Conservation (phyloP, 2,888 invertebrate species). For the Melanostoma scalare region DNA sequence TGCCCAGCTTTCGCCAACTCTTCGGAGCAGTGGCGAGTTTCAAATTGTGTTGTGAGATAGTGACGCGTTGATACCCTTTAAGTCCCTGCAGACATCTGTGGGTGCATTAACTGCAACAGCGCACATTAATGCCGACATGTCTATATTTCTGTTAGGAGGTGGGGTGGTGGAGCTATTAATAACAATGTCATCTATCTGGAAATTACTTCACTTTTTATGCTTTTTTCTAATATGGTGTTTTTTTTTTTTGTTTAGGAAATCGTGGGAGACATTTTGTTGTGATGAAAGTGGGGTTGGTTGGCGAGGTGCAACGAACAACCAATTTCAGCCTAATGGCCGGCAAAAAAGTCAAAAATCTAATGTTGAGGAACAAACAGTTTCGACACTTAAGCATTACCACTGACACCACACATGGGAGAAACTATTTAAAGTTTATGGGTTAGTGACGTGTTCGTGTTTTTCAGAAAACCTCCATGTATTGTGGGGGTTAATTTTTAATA, state of each 20-base stretch:
- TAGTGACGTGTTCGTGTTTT: conserved; percentile 45
- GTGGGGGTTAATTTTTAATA: conserved; percentile 41
- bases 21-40: conserved; percentile 34
- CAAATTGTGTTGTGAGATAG: conserved; percentile 36
- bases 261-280: conserved; percentile 57
- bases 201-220: conserved; percentile 47
- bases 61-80: conserved; percentile 65
- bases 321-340: conserved; percentile 55
- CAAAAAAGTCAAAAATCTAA: conserved; percentile 47
- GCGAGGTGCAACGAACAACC: conserved; percentile 22
- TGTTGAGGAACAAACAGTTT: conserved; percentile 42
- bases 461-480: not conserved
- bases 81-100: conserved; percentile 66
- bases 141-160: conserved; percentile 47
- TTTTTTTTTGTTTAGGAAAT: conserved; percentile 11
- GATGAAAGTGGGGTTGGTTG: conserved; percentile 27
- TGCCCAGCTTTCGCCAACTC: conserved; percentile 64
- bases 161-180: conserved; percentile 53
- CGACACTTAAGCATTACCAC: conserved; percentile 49
- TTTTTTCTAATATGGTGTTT: not conserved
- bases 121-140: conserved; percentile 64
- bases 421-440: conserved; percentile 67
- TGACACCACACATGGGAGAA: conserved; percentile 22
- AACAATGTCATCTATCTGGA: conserved; percentile 68
- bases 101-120: conserved; percentile 54